Base-by-base conservation (phyloP, 1,140 invertebrate species). In the Cyclina sinensis region DNA sequence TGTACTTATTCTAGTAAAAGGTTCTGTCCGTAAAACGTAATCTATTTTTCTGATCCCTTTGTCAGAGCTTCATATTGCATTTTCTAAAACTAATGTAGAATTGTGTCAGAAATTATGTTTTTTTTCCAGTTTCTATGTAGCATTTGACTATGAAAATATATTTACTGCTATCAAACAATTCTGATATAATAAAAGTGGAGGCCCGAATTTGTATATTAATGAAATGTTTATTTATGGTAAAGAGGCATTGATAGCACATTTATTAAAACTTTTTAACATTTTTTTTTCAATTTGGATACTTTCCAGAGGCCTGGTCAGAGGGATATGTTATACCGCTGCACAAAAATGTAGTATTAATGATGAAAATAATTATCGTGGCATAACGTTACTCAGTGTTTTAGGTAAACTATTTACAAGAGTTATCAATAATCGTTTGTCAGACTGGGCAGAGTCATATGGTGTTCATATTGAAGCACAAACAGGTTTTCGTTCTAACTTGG, bases 341-440 rank as follows among this genome's bases (percentile, higher is more conserved):
- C 68, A 87, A 79, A 54, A 79, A 87, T 43, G 54, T 21, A 54
- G 73, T 32, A 30, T 18, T 51, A 68, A 24, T 51, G 30, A 68
- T 27, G 39, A 27, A 46, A 51, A 79, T 68, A 87, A 87, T 65
- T 87, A 70, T 32, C 24, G 82, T 12, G 82, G 82, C 27, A 84
- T 84, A 14, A 73, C 82, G 16, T 73, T 74, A 37, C 12, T 84
- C 18, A 84, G 82, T 74, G 43, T 14, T 7, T 73, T 84, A 32
- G 62, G 82, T 37, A 73, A 84, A 74, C 46, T 84, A 18, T 84
- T 84, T 32, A 54, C 48, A 16, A 48, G 68, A 51, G 30, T 84
- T 73, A 24, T 84, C n/a, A 87, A 87, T 79, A 79, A 87, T 79
- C 79, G 85, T n/a, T 48, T 87, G 35, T 35, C 21, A 39, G 21